Conservation (phyloP, 2,797 vertebrate species). For the Steatocranus sp. region DNA sequence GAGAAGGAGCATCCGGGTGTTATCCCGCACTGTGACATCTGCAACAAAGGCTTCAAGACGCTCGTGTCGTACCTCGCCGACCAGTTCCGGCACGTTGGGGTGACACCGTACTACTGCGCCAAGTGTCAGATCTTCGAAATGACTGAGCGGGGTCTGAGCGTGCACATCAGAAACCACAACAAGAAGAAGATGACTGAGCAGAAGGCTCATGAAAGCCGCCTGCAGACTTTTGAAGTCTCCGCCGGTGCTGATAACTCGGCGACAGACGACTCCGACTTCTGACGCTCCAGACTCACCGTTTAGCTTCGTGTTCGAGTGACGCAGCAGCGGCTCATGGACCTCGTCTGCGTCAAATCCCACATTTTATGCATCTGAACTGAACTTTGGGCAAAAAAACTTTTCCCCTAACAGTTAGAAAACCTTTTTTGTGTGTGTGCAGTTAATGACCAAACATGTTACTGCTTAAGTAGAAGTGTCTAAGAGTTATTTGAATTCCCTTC, state of each 20-base stretch:
- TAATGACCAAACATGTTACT: not conserved
- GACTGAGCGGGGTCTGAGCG: slow-evolving; percentile 43
- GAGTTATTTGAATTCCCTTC: not conserved
- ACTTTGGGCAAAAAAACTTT: not conserved
- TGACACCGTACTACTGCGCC: slow-evolving; percentile 51
- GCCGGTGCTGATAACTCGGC: not conserved
- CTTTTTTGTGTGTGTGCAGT: not conserved
- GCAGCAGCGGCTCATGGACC: not conserved
- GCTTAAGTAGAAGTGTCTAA: not conserved
- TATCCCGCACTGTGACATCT: slow-evolving; percentile 41
- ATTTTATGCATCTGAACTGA: not conserved
- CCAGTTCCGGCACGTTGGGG: slow-evolving; percentile 52
- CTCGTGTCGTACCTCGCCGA: slow-evolving; percentile 39
- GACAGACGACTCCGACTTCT: slow-evolving; percentile 45
- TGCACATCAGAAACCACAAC: slow-evolving; percentile 46
- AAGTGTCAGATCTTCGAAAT: slow-evolving; percentile 58
- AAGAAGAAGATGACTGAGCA: not conserved
- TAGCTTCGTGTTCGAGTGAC: not conserved
- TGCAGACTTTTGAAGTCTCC: not conserved
- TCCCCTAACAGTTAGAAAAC: not conserved
- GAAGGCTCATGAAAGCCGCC: not conserved
- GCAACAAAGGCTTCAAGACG: slow-evolving; percentile 29
- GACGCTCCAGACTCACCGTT: not conserved
- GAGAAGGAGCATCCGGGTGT: slow-evolving; percentile 36
- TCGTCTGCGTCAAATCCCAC: not conserved